Percentiles rank a stretch among this genome's conserved stretches.
Evolutionary conservation across 2,888 invertebrate genomes (phyloP).

Genomic region (Polylopha cassiicola): DNA sequence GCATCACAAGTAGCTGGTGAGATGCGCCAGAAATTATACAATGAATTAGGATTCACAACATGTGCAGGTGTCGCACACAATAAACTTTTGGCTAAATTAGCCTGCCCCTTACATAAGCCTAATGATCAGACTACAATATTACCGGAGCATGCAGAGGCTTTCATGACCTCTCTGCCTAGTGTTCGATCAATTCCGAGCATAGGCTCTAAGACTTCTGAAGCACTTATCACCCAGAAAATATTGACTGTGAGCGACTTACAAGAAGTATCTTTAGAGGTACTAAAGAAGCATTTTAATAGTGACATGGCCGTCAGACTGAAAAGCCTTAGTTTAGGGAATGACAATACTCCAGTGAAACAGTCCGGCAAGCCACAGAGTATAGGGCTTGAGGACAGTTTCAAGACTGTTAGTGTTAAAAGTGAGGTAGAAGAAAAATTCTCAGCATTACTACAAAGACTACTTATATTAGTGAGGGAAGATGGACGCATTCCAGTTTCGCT

Average conservation of each 20-base stretch:
- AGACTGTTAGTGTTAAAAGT: slow-evolving; percentile 82
- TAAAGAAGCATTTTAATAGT: slow-evolving; percentile 80
- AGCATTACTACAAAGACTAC: slow-evolving; percentile 81
- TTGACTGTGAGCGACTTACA: slow-evolving; percentile 82
- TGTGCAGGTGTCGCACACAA: slow-evolving; percentile 91
- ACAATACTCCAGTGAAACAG: slow-evolving; percentile 82
- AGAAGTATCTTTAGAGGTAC: slow-evolving; percentile 72
- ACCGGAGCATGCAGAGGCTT: slow-evolving; percentile 80
- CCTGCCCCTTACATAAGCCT: slow-evolving; percentile 84
- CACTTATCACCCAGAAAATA: slow-evolving; percentile 81
- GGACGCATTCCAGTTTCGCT: slow-evolving; percentile 86
- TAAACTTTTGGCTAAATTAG: slow-evolving; percentile 88
- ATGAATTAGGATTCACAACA: slow-evolving; percentile 84
- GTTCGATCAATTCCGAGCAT: slow-evolving; percentile 85
- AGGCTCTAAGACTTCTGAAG: slow-evolving; percentile 82
- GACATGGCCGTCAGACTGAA: slow-evolving; percentile 83
- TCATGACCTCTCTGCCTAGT: slow-evolving; percentile 80
- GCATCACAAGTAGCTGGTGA: slow-evolving; percentile 87
- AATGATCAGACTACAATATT: slow-evolving; percentile 88
- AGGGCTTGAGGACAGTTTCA: slow-evolving; percentile 88
- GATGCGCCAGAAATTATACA: slow-evolving; percentile 82
- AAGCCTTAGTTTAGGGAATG: slow-evolving; percentile 85
- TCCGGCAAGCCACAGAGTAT: slow-evolving; percentile 88
- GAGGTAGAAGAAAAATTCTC: slow-evolving; percentile 85
- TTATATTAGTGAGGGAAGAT: slow-evolving; percentile 85